These are phyloP conservation scores for Rhea pennata DNA, from an alignment of 2,113 vertebrate genomes.

Conservation along the genomic window DNA sequence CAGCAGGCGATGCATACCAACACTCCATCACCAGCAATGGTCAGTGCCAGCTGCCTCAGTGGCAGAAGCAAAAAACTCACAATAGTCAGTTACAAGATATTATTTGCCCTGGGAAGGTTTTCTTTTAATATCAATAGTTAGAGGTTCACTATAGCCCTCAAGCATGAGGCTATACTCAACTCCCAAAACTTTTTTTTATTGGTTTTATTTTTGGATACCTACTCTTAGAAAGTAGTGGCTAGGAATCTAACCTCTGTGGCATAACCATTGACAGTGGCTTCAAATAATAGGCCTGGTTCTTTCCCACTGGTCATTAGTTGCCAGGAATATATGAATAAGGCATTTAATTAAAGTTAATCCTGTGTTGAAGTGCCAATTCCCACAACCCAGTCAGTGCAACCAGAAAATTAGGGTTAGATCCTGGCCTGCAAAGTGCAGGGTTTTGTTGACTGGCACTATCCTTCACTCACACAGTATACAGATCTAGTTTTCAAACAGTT, in stretches of 20 bases:
- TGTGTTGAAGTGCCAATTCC: neutral
- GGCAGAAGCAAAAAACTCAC: neutral
- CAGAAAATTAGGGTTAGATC: neutral
- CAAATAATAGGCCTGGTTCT: neutral
- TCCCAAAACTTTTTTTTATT: neutral
- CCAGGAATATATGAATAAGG: neutral
- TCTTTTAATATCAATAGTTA: neutral
- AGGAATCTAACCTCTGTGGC: neutral
- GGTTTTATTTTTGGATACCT: neutral
- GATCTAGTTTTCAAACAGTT: neutral
- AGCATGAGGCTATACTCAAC: neutral
- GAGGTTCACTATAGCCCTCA: neutral
- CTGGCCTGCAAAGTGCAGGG: neutral
- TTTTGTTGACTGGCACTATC: neutral
- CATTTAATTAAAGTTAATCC: conserved; percentile 5
- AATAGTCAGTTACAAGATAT: neutral
- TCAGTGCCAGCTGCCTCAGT: neutral
- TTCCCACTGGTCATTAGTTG: neutral
- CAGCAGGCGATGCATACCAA: neutral
- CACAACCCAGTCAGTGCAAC: neutral
- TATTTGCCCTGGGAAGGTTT: neutral
- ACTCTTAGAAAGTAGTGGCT: neutral
- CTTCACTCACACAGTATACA: neutral
- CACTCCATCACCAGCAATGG: neutral
- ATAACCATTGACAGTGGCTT: neutral